A percentile compares a stretch with the other conserved stretches of the same genome.
These are phyloP conservation scores for Eleutherodactylus coqui DNA, from an alignment of 2,797 vertebrate genomes.

Conservation along the genomic window DNA sequence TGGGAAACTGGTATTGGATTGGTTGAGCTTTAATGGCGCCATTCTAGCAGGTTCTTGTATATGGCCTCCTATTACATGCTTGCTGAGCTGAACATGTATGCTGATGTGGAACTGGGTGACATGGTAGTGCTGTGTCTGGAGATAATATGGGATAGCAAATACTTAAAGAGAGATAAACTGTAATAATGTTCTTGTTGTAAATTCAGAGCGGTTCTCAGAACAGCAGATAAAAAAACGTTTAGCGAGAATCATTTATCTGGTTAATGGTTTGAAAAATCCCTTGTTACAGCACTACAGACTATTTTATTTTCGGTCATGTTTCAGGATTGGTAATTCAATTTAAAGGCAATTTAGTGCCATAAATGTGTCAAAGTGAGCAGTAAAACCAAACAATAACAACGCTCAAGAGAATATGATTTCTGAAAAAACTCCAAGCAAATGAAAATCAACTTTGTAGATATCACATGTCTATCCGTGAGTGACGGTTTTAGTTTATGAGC, in stretches of 20 bases:
- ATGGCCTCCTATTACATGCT: background rate
- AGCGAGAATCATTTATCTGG: constrained; percentile 34
- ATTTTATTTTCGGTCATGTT: constrained; percentile 44
- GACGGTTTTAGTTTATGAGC: background rate
- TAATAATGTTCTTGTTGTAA: constrained; percentile 10
- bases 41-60: background rate
- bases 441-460: background rate
- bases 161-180: background rate
- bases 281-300: constrained; percentile 41
- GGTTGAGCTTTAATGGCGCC: too few relatives aligned
- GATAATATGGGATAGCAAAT: background rate
- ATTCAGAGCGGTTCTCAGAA: background rate
- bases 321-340: constrained; percentile 51
- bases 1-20: too few relatives aligned
- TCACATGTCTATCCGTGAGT: background rate
- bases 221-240: constrained; percentile 28
- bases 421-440: constrained; percentile 12
- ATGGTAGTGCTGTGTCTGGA: background rate
- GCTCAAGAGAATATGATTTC: constrained; percentile 28
- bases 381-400: constrained; percentile 46
- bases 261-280: constrained; percentile 44
- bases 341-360: constrained; percentile 51
- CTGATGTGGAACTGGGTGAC: background rate
- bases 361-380: constrained; percentile 50
- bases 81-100: background rate